phyloP scores from a whole-genome alignment of 92 coral and sea anemone species.

The Metridium senile region DNA sequence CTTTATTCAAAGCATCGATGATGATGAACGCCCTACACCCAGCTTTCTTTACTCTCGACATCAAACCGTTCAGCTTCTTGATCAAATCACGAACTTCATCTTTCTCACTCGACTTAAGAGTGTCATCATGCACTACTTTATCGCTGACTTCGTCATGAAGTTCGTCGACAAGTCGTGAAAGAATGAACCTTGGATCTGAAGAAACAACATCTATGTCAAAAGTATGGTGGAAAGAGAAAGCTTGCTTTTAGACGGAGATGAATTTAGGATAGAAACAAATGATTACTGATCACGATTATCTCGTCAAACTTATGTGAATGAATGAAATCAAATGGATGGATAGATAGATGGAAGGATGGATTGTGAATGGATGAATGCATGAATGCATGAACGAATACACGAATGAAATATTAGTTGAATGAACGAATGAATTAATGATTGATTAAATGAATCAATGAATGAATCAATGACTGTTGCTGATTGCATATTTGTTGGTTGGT shows the following conservation, averaged over 20 bases:
- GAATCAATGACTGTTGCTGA: background rate
- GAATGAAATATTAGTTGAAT: background rate
- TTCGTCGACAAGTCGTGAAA: constrained; percentile 60
- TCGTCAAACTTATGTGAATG: background rate
- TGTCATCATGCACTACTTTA: constrained; percentile 11
- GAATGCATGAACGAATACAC: background rate
- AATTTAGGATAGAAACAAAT: no score
- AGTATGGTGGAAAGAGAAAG: no score
- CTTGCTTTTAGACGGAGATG: no score
- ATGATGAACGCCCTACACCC: constrained; percentile 56
- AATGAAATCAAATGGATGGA: no score
- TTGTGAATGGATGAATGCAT: background rate
- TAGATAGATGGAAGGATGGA: background rate
- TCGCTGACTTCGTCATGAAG: constrained; percentile 41
- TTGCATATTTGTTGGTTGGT: background rate
- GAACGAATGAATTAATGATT: background rate
- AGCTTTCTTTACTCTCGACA: constrained; percentile 44
- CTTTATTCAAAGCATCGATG: constrained; percentile 83
- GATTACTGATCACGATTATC: no score
- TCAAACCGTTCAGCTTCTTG: constrained; percentile 48
- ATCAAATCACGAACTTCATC: constrained; percentile 47
- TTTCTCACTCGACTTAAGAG: background rate
- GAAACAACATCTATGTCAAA: background rate
- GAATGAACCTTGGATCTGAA: constrained; percentile 56
- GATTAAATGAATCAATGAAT: background rate